Base-by-base conservation (phyloP, 1,140 invertebrate species). In the Leptopilina clavipes region DNA sequence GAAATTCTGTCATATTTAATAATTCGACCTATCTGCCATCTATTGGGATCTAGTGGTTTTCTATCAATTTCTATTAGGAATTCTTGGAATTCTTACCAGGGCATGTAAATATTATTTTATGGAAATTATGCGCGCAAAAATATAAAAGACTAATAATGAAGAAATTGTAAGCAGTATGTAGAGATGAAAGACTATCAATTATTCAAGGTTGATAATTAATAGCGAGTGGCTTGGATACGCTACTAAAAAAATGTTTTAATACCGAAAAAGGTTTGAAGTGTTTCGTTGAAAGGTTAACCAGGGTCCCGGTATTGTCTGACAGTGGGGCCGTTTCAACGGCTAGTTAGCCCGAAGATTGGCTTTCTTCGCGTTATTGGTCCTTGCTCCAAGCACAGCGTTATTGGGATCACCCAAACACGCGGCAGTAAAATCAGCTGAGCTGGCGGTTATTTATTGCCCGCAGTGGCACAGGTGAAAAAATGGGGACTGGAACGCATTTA, bases 401-500 rank as follows among this genome's bases (percentile, higher is more conserved):
- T 88, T 89, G 83, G 85, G 82, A 86, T 87, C 86, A 83, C 83
- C 85, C 83, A 89, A 88, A 87, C 87, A 85, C 84, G 75, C 79
- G 84, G 86, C 85, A 88, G 86, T 90, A 90, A 90, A 90, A 89
- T 90, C 85, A 82, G 82, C 88, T 89, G 89, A 90, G 87, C 86
- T 86, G 87, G 82, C 85, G 88, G 89, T 90, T 90, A 90, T 90
- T 90, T 90, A 90, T 90, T 90, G 88, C 89, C 86, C 82, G 85
- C 86, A 80, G 88, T 90, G 89, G 88, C 88, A 89, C 89, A 88
- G 88, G 87, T 89, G 88, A 89, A 88, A 75, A 87, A 86, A 85
- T 77, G 76, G 80, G 54, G 81, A 78, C 74, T 74, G 72, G 77
- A 78, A 75, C 70, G 72, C 77, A 82, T 78, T 82, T 75, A 79